Percentiles rank a stretch among this genome's conserved stretches.
Conservation (phyloP, 2,888 invertebrate genomes). For the Falcaria lacertinaria region DNA sequence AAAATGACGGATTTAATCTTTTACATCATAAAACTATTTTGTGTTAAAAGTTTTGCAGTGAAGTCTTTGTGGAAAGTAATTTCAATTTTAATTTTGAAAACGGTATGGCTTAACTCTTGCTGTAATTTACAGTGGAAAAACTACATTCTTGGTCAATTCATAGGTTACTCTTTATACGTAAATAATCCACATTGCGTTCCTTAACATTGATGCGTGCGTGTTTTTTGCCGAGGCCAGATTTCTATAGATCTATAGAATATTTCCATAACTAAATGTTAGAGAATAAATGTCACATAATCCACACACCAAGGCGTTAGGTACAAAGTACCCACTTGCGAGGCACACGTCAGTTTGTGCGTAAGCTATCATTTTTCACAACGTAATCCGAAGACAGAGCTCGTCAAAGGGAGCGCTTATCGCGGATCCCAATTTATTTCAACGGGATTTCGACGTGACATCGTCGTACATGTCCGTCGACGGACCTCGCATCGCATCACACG, state of each 20-base stretch:
- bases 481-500: neutral
- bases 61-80: no score
- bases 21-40: no score
- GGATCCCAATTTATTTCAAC: conserved; percentile 70
- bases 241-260: no score
- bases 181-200: no score
- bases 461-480: conserved; percentile 36
- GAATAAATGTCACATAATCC: neutral
- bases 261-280: neutral
- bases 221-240: no score
- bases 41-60: no score
- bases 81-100: no score
- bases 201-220: no score
- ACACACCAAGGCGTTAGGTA: neutral
- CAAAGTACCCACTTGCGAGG: neutral
- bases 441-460: conserved; percentile 65
- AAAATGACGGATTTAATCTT: neutral
- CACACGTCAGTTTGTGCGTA: conserved; percentile 36
- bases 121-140: no score
- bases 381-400: conserved; percentile 74
- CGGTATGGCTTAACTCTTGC: no score
- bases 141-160: no score
- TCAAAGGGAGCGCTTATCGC: conserved; percentile 77
- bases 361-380: conserved; percentile 75
- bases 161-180: no score